Evolutionary conservation across 1,140 invertebrate species (phyloP), one percentile per base, ranked within the genome.

Genomic region (Tetragonula clypearis): DNA sequence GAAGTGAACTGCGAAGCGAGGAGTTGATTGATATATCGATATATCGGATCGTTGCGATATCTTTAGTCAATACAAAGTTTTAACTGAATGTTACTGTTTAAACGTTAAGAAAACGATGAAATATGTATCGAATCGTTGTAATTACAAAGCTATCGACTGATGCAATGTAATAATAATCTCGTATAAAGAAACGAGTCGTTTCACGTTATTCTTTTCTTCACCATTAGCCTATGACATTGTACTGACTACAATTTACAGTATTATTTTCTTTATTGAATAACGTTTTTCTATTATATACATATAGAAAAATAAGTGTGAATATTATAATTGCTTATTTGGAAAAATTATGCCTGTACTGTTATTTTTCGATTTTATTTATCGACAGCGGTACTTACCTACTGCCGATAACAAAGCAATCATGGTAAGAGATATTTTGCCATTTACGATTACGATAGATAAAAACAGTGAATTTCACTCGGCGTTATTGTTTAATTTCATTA

Each of bases 111-210:
- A 53, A 30, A 81, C n/a, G 2, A 62, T 73, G 21, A 60, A 74
- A 56, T 81, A 49, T 73, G n/a, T 30, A 41, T 62, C 53, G 56
- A 62, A 49, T 73, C 55, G n/a, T 80, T 80, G 35, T 81, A 30
- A 73, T 60, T 81, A 12, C 12, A 62, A 62, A 81, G 14, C 14
- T 74, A 12, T 58, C 19, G 19, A 74, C 19, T 53, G 35, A 74
- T 30, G 14, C 6, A 73, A 49, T 73, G 17, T 53, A 79, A 81
- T 49, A 73, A 72, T 49, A 60, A 60, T 15, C 2, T 68, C n/a
- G 4, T 72, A 73, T 23, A 49, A 58, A 58, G 8, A 73, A 71
- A 30, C 2, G n/a, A 55, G 1, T 23, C 68, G n/a, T 49, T 21
- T 58, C 21, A 14, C 3, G 2, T 72, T 30, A 14, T 60, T 73